A percentile compares a stretch with the other conserved stretches of the same genome.
These are phyloP conservation scores for Ectemnius cavifrons DNA, from an alignment of 2,888 invertebrate genomes.

Conservation along the genomic window DNA sequence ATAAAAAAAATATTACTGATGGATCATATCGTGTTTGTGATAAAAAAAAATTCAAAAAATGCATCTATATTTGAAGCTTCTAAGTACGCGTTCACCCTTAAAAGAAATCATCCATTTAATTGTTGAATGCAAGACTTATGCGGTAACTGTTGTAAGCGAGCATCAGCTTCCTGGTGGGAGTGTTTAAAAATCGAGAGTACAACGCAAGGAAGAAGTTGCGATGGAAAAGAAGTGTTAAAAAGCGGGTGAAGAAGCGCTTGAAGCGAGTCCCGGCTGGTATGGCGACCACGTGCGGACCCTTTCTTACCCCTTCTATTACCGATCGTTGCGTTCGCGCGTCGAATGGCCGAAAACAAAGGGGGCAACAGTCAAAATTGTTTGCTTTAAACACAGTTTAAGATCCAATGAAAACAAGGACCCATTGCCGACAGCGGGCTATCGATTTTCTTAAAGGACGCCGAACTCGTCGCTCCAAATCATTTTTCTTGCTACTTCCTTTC, in stretches of 20 bases:
- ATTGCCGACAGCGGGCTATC: constrained; percentile 39
- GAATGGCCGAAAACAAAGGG: constrained; percentile 32
- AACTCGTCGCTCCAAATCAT: background rate
- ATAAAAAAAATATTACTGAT: too few species aligned
- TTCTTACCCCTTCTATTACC: constrained; percentile 38
- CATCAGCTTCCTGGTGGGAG: too few species aligned
- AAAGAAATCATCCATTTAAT: too few species aligned
- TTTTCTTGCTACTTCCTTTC: too few species aligned
- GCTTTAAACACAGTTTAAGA: constrained; percentile 43
- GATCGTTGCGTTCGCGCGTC: constrained; percentile 28
- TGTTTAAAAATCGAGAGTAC: too few species aligned
- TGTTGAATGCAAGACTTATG: too few species aligned
- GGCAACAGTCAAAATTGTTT: constrained; percentile 37
- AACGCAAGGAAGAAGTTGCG: too few species aligned
- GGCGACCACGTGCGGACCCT: constrained; percentile 53
- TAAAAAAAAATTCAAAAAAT: too few species aligned
- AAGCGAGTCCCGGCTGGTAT: constrained; percentile 31
- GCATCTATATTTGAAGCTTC: too few species aligned
- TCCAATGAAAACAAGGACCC: constrained; percentile 43
- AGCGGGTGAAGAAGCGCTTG: background rate
- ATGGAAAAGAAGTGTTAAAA: background rate
- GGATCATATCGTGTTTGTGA: too few species aligned
- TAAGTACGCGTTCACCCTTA: too few species aligned
- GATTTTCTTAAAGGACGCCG: constrained; percentile 42
- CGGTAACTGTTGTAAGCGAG: too few species aligned